Base-by-base conservation (phyloP, 2,113 vertebrate species). In the Catharus minimus region DNA sequence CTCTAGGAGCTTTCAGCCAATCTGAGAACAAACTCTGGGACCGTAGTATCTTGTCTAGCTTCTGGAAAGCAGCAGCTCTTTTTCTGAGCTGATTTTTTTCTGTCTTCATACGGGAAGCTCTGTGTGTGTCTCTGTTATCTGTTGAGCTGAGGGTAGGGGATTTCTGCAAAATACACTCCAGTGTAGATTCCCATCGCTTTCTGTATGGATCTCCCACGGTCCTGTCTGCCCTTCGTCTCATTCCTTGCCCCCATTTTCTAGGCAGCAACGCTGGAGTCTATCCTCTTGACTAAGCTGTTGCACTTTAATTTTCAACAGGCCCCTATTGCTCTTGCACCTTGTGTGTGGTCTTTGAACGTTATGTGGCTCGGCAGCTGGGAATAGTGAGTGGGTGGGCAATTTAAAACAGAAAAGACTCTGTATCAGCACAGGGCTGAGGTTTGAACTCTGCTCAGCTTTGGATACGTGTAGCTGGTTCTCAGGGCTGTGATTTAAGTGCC, bases 331-430 rank as follows among this genome's bases (percentile, higher is more conserved):
- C 92, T 95, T 97, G 92, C 94, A 97, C 96, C 96, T 96, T 97
- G 97, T 97, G 97, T 97, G 97, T 98, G 97, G 97, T 97, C 97
- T 96, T 95, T 91, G 91, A 92, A 96, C 32, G 44, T 96, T 97
- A 96, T 94, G 96, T 89, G 92, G 95, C 90, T 97, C 94, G 2
- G 94, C 97, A 97, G 97, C 97, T 98, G 97, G 96, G 96, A 97
- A 92, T 89, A 96, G 96, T 95, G 96, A 97, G 94, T 94, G 95
- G 95, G 94, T 93, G 94, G 94, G 95, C 87, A 96, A 95, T 95
- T 95, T 95, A 93, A 95, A 95, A 94, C 92, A 95, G 95, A 94
- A 96, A 93, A 86, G 94, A 96, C 92, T 97, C 93, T 93, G 93
- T 97, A 97, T 97, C 97, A 96, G 96, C 89, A 77, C 94, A 96